A percentile compares a stretch with the other conserved stretches of the same genome.
Evolutionary conservation across 2,888 invertebrate species (phyloP).

Genomic region (Synergus laeviventris): DNA sequence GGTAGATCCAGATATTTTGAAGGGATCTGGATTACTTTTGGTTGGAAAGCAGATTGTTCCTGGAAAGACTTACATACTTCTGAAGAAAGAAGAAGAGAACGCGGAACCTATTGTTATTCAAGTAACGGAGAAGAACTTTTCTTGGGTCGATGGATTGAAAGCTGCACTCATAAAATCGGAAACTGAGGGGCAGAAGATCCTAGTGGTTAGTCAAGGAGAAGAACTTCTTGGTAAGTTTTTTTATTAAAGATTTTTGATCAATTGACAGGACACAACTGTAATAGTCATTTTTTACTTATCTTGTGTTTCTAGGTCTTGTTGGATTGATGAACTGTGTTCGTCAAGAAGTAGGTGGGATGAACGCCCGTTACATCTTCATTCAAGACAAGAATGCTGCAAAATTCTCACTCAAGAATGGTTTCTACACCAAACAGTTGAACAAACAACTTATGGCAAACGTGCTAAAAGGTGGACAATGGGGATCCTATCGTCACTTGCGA

Average conservation of each 20-base stretch:
- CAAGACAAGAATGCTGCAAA: conserved; percentile 81
- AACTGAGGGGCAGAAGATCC: conserved; percentile 80
- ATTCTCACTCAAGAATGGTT: conserved; percentile 79
- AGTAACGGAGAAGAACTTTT: conserved; percentile 83
- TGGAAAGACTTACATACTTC: conserved; percentile 81
- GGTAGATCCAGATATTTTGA: conserved; percentile 57
- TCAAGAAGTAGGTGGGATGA: conserved; percentile 89
- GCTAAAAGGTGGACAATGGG: conserved; percentile 89
- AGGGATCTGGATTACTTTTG: conserved; percentile 76
- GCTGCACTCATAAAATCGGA: conserved; percentile 83
- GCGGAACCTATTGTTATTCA: conserved; percentile 79
- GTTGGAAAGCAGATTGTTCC: conserved; percentile 82
- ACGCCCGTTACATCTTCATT: conserved; percentile 85
- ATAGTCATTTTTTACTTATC: neutral
- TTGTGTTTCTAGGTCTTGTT: conserved; percentile 82
- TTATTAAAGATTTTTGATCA: neutral
- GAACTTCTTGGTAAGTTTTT: conserved; percentile 74
- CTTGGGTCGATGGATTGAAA: conserved; percentile 91
- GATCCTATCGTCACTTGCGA: conserved; percentile 89
- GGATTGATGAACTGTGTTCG: conserved; percentile 95
- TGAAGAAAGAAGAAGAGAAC: conserved; percentile 79
- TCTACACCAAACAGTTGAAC: conserved; percentile 81
- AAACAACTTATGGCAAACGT: conserved; percentile 93
- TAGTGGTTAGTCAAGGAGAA: conserved; percentile 84
- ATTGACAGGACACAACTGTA: too few relatives aligned